Conservation (phyloP, 2,888 invertebrate genomes). For the Cryptosula pallasiana region DNA sequence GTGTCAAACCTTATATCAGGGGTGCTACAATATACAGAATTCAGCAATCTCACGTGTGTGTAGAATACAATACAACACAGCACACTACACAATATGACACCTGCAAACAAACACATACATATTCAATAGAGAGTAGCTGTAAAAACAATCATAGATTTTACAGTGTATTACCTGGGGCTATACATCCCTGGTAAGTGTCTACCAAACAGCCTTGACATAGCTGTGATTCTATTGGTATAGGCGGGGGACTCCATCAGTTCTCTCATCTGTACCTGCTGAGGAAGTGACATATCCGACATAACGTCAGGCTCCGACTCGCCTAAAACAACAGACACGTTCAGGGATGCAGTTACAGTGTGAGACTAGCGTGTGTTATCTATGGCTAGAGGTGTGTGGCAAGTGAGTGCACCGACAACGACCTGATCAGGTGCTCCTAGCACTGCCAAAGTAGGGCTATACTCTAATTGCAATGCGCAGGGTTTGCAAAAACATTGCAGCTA, state of each 20-base stretch:
- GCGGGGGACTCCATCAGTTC: slow-evolving; percentile 22
- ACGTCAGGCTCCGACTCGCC: background rate
- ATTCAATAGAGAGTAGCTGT: background rate
- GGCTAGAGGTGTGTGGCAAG: too few species aligned
- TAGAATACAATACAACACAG: too few species aligned
- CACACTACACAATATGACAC: background rate
- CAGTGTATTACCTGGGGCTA: background rate
- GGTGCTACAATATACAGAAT: too few species aligned
- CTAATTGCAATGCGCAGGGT: too few species aligned
- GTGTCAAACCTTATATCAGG: background rate
- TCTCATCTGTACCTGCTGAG: slow-evolving; percentile 4
- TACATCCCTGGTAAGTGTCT: slow-evolving; percentile 14
- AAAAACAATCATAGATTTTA: background rate
- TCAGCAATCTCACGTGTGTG: too few species aligned
- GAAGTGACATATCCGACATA: slow-evolving; percentile 4
- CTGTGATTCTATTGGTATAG: slow-evolving; percentile 13
- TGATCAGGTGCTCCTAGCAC: too few species aligned
- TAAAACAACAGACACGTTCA: background rate
- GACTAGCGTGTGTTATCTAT: too few species aligned
- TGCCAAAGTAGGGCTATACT: too few species aligned
- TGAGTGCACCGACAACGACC: too few species aligned
- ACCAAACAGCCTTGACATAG: slow-evolving; percentile 19
- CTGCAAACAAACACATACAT: background rate
- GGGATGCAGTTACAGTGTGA: too few species aligned
- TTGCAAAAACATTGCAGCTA: too few species aligned